Base-by-base conservation (phyloP, 2,797 vertebrate genomes). In the Smutsia gigantea region DNA sequence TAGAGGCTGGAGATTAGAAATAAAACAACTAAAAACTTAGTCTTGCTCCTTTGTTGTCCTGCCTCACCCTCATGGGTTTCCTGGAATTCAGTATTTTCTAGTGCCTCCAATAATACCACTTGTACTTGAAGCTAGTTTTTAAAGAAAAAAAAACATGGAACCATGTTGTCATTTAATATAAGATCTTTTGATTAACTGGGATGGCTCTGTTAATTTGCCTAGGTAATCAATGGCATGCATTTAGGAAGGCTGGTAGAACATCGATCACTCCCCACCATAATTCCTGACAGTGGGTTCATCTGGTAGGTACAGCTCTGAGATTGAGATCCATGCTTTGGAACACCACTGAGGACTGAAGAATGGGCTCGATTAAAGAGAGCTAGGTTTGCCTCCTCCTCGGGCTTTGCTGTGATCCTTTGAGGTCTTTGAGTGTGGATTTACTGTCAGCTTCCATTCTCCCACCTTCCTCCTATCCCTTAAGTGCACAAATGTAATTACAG, bases 31-130 rank as follows among this genome's bases (percentile, higher is more conserved):
- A 42, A 97, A 97, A 97, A 94, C 37, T 46, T 34, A 98, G 97
- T 90, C 66, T 86, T 98, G 96, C 97, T 97, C 94, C 96, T 92
- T 69, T 89, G 85, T 96, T 98, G 92, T 97, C 84, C 53, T 96
- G 74, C 92, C 86, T 86, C 75, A 6, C 91, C 97, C 97, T 97
- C 97, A 87, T 95, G 95, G 83, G 97, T 98, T 98, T 98, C 97
- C 98, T 98, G 97, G 95, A 96, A 93, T 98, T 98, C 95, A 98
- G 1, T 94, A 90, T 97, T 96, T 96, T 97, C 96, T 96, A 93
- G 81, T 87, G 97, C 1, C 87, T 97, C 95, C 97, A 98, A 97
- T 97, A 98, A 84, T 86, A n/a, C 82, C 92, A 53, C 61, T 88
- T 97, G 72, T 57, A 74, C 87, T 92, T 74, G 81, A 92, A 79